These are phyloP conservation scores for Podilymbus podiceps DNA, from an alignment of 2,113 vertebrate genomes.

Conservation along the genomic window DNA sequence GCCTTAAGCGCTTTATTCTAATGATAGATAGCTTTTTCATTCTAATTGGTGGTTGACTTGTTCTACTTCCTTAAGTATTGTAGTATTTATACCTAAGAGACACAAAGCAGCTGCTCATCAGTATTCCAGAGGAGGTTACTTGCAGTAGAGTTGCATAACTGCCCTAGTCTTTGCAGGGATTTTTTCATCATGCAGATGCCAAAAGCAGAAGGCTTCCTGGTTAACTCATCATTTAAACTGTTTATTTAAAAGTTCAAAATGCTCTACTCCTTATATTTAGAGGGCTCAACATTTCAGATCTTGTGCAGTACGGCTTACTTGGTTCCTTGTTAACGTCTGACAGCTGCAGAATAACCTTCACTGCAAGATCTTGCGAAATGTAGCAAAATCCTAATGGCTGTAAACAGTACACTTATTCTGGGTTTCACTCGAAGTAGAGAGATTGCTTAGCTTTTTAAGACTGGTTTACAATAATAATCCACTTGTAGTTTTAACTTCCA, in stretches of 20 bases:
- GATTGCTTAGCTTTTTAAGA: background rate
- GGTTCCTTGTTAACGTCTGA: background rate
- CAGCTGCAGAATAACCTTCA: background rate
- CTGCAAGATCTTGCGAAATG: background rate
- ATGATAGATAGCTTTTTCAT: conserved; percentile 18
- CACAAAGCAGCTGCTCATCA: conserved; percentile 75
- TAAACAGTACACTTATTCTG: background rate
- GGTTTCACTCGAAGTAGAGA: background rate
- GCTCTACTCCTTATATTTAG: background rate
- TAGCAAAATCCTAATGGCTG: background rate
- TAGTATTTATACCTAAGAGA: conserved; percentile 43
- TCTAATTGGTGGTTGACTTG: conserved; percentile 33
- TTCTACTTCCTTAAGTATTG: conserved; percentile 41
- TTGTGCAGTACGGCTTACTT: background rate
- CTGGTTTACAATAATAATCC: background rate
- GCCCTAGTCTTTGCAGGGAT: conserved; percentile 75
- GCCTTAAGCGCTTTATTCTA: conserved; percentile 7
- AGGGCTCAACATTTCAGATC: background rate
- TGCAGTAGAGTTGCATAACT: conserved; percentile 87
- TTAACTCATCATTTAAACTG: conserved; percentile 30
- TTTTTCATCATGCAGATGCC: conserved; percentile 48
- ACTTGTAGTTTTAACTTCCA: background rate
- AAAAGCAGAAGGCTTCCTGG: conserved; percentile 23
- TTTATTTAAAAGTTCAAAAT: background rate
- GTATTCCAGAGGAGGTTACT: conserved; percentile 83